These are phyloP conservation scores for Urocitellus parryii DNA, from an alignment of 2,113 vertebrate genomes.

Conservation along the genomic window DNA sequence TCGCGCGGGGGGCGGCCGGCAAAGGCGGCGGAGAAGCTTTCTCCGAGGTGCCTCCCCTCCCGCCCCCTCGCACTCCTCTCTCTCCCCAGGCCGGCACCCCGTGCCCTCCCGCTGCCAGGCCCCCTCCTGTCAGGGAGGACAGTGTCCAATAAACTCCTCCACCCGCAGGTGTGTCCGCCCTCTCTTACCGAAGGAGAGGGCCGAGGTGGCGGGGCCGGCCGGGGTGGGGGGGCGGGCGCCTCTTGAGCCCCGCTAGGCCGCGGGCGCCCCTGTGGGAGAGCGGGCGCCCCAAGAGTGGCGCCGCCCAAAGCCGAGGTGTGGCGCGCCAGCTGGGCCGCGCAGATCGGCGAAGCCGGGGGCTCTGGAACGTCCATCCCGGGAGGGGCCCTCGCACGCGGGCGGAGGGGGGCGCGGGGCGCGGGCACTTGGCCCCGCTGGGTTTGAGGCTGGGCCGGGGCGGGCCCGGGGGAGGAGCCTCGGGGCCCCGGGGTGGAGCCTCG, in stretches of 20 bases:
- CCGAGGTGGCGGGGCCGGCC: conserved; percentile 79
- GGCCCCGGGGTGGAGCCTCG: conserved; percentile 1
- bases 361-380: neutral
- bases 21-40: conserved; percentile 51
- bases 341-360: neutral
- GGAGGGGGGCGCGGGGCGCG: neutral
- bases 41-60: conserved; percentile 74
- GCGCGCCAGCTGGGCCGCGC: neutral
- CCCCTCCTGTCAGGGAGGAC: conserved; percentile 84
- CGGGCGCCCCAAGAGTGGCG: neutral
- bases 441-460: conserved; percentile 32
- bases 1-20: conserved; percentile 50
- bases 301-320: neutral
- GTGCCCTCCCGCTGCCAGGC: conserved; percentile 84
- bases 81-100: conserved; percentile 83
- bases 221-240: conserved; percentile 78
- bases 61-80: conserved; percentile 81
- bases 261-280: conserved; percentile 42
- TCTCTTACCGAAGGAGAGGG: conserved; percentile 73
- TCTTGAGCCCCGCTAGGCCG: conserved; percentile 16
- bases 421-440: neutral
- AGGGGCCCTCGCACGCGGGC: conserved; percentile 24
- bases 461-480: conserved; percentile 28
- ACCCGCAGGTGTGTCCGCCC: conserved; percentile 83
- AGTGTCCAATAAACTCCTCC: conserved; percentile 84